Conservation (phyloP, 2,888 invertebrate species). For the Agrotis ipsilon region DNA sequence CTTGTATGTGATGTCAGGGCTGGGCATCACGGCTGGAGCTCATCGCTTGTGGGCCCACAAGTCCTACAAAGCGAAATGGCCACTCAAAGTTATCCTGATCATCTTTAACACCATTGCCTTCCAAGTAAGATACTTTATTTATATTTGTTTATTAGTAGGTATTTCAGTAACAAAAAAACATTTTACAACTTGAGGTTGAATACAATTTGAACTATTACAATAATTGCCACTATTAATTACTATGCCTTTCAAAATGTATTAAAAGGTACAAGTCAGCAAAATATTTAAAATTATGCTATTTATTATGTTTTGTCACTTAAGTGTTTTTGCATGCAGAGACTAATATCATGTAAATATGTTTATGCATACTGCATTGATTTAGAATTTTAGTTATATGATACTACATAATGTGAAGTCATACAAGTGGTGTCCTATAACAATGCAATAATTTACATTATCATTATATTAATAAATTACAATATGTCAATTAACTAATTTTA, state of each 20-base stretch:
- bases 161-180: no score
- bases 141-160: no score
- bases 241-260: background rate
- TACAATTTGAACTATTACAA: no score
- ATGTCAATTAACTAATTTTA: no score
- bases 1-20: conserved; percentile 94
- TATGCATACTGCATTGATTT: conserved; percentile 3
- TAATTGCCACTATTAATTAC: background rate
- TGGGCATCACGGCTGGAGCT: conserved; percentile 99
- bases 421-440: conserved; percentile 13
- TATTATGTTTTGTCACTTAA: conserved; percentile 20
- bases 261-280: background rate
- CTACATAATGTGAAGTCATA: conserved; percentile 3
- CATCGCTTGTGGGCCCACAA: conserved; percentile 99
- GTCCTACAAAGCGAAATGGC: conserved; percentile 98
- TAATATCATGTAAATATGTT: conserved; percentile 18
- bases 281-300: background rate
- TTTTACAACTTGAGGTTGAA: no score
- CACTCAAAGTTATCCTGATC: conserved; percentile 95
- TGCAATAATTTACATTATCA: background rate
- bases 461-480: no score
- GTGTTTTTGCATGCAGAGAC: conserved; percentile 6
- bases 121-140: conserved; percentile 91
- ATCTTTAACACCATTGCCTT: conserved; percentile 97
- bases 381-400: background rate